phyloP scores from a whole-genome alignment of 2,113 vertebrate genomes.

The Ceyx melanurus region DNA sequence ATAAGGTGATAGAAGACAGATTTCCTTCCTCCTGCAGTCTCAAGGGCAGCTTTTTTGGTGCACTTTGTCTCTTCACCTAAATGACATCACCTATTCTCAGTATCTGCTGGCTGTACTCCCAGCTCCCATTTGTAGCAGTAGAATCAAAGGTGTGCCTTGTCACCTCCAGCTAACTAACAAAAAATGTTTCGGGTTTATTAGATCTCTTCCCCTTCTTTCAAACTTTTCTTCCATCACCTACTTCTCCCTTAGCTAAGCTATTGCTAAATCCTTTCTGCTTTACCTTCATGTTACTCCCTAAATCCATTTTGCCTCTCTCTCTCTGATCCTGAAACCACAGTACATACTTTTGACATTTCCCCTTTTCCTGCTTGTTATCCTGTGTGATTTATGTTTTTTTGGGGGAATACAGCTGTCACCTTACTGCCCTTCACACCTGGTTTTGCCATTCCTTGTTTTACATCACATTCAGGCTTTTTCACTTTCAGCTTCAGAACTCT shows the following conservation, averaged over 20 bases:
- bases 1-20: background rate
- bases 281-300: background rate
- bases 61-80: background rate
- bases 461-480: background rate
- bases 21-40: background rate
- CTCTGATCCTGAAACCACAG: background rate
- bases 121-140: background rate
- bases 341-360: background rate
- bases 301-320: background rate
- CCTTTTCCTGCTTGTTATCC: background rate
- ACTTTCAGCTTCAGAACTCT: background rate
- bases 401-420: background rate
- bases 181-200: background rate
- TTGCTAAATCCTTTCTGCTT: background rate
- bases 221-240: background rate
- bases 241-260: background rate
- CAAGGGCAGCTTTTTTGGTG: background rate
- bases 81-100: background rate
- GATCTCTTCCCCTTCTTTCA: background rate
- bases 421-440: background rate
- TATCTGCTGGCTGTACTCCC: background rate
- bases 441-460: background rate
- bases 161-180: background rate
- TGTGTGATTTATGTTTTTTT: accelerated
- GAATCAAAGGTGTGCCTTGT: background rate